These are phyloP conservation scores for Rhingia rostrata DNA, from an alignment of 2,888 invertebrate genomes.

Conservation along the genomic window DNA sequence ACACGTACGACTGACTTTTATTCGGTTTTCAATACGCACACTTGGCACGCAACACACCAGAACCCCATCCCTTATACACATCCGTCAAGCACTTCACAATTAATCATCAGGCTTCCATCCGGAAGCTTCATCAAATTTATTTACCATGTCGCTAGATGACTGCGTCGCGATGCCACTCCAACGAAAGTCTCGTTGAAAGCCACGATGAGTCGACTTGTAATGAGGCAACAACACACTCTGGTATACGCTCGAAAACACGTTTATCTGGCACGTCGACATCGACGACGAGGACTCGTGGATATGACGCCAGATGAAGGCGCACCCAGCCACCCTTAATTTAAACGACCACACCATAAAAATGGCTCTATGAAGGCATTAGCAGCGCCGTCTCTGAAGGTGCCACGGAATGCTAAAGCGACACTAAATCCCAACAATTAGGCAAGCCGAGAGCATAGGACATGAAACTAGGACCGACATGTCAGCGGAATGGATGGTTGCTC, in stretches of 20 bases:
- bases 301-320: constrained; percentile 33
- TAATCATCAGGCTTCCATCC: constrained; percentile 70
- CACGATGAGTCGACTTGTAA: constrained; percentile 66
- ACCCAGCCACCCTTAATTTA: constrained; percentile 49
- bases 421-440: constrained; percentile 70
- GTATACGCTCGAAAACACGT: constrained; percentile 46
- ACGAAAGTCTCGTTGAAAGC: constrained; percentile 44
- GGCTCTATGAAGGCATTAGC: constrained; percentile 64
- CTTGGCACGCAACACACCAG: constrained; percentile 12
- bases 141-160: constrained; percentile 60
- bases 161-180: not conserved
- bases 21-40: constrained; percentile 54
- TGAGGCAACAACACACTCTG: constrained; percentile 65
- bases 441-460: constrained; percentile 17
- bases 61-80: constrained; percentile 25
- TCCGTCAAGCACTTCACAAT: constrained; percentile 66
- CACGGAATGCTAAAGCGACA: constrained; percentile 68
- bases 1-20: constrained; percentile 43
- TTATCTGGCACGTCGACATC: constrained; percentile 65
- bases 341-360: constrained; percentile 52
- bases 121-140: constrained; percentile 72
- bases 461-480: constrained; percentile 25
- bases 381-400: constrained; percentile 59
- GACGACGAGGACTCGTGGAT: constrained; percentile 4
- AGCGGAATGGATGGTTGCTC: constrained; percentile 18